Base-by-base conservation (phyloP, 1,140 invertebrate species). In the Scaptomyza pallida region DNA sequence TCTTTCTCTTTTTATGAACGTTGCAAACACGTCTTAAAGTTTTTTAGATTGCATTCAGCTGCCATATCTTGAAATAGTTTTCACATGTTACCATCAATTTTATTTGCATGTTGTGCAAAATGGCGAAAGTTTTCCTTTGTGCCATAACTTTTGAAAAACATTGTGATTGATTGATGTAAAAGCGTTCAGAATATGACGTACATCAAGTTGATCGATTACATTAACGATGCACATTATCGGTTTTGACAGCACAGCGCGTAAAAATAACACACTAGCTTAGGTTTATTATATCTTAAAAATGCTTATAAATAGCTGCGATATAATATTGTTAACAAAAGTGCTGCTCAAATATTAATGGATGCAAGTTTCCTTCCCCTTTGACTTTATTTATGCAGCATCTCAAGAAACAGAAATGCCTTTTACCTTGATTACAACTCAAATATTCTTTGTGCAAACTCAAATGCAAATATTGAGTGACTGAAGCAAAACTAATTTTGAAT, bases 121-220 rank as follows among this genome's bases (percentile, higher is more conserved):
- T 55, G 52, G 37, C 15, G 30, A 55, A 55, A 55, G 37, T 55
- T 55, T 55, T 30, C 12, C 12, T 35, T 15, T 19, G 41, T 13
- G 35, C 51, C 5, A 37, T 54, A 54, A 54, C 35, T 54, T 54
- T 40, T n/a, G 16, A 23, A 40, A 23, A 41, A 15, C 35, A 23
- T 23, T 15, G 21, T 54, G 52, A 55, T 43, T 54, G 52, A 55
- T 43, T 55, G 52, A 55, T 55, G 19, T 13, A n/a, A 55, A 43
- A 43, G 21, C 21, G 52, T 21, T 10, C 15, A 16, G 12, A 16
- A 43, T 16, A 5, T 55, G 52, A 43, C 52, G 21, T 19, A 55
- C 19, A 26, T 21, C 52, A 13, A 55, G 16, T 43, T 26, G 15
- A 43, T 55, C 37, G 52, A 55, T 43, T 55, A 16, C 33, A 52